A percentile compares a stretch with the other conserved stretches of the same genome.
Evolutionary conservation across 2,113 vertebrate genomes (phyloP).

Genomic region (Rhinolophus ferrumequinum): DNA sequence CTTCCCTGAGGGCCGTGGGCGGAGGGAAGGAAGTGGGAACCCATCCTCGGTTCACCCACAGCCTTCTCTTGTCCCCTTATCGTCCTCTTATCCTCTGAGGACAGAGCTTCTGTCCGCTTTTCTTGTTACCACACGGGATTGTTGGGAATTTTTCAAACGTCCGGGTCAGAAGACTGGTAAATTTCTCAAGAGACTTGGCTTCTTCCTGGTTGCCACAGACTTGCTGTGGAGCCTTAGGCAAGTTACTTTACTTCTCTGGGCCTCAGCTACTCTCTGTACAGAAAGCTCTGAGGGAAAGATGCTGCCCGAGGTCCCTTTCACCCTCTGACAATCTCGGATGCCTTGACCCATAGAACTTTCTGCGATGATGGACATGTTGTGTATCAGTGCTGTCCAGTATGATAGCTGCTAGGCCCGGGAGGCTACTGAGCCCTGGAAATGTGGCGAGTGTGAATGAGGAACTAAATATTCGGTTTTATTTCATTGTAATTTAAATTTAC

Average conservation of each 20-base stretch:
- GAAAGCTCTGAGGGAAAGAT: background rate
- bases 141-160: background rate
- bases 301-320: background rate
- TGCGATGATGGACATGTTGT: background rate
- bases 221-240: background rate
- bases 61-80: background rate
- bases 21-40: background rate
- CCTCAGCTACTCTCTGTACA: background rate
- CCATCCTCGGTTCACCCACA: background rate
- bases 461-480: background rate
- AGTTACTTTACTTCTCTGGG: background rate
- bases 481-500: background rate
- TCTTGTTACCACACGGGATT: background rate
- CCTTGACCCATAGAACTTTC: background rate
- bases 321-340: background rate
- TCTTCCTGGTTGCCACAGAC: background rate
- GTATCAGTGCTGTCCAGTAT: background rate
- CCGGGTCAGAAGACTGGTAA: background rate
- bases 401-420: background rate
- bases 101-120: background rate
- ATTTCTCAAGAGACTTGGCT: background rate
- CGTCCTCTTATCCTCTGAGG: background rate
- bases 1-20: background rate
- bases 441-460: background rate
- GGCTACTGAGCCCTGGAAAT: background rate